Base-by-base conservation (phyloP, 2,888 invertebrate species). In the Drosophila differens region DNA sequence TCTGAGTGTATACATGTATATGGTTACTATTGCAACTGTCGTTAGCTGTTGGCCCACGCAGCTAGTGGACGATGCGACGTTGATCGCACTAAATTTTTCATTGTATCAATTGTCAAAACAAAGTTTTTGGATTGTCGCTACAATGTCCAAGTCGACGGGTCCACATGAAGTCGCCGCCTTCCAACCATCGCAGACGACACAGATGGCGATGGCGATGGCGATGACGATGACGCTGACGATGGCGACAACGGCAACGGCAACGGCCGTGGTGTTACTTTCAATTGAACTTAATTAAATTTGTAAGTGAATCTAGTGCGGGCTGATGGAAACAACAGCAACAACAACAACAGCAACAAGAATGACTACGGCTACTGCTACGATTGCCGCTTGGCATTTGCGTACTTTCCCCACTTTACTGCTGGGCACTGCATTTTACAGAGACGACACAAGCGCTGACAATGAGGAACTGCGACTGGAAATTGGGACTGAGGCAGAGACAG, bases 211-310 rank as follows among this genome's bases (percentile, higher is more conserved):
- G 37, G 16, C 22, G 64, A 64, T n/a, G 59, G 57, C 60, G 55
- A 65, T 51, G 51, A 28, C 39, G 66, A 22, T 55, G 35, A 53
- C 52, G 58, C 70, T 41, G 63, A 39, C 53, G 61, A 68, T n/a
- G 35, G 28, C 55, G 61, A 61, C 53, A 51, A 22, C 57, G 49
- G 30, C 39, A 55, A 51, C 74, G 59, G 52, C 75, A 66, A 62
- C 91, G 63, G 70, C 74, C 75, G 69, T 89, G 88, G 82, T 92
- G 88, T 91, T 89, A 81, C 90, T 91, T 85, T 90, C 92, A 93
- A 93, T 93, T 93, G 93, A 90, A 91, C 91, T 93, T 93, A 93
- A 93, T 93, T 93, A 93, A 93, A 93, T 93, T 93, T 93, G 92
- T 93, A 93, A 93, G 92, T 92, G 93, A 93, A 93, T 93, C 92